Evolutionary conservation across 2,113 vertebrate species (phyloP), one percentile per base, ranked within the genome.

Genomic region (Anser cygnoides): DNA sequence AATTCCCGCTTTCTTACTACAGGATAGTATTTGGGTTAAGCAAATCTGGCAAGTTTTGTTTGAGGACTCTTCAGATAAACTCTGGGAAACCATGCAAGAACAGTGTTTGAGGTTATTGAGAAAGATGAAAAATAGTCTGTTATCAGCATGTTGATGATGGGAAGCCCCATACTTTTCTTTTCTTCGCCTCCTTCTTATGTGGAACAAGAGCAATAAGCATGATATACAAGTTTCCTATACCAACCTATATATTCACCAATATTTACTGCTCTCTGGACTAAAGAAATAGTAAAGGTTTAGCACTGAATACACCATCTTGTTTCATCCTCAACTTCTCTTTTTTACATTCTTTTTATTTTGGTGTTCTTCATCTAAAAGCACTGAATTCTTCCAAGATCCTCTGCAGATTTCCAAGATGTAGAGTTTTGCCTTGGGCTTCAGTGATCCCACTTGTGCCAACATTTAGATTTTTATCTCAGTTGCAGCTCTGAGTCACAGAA

Each of bases 401-500:
- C 54, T 65, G 58, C 70, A 87, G 93, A 84, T 78, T 93, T 94
- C 80, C 66, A 76, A 75, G 80, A 73, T 1, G 2, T 9, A 50
- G 49, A 70, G 58, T 82, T 94, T 87, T 87, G 29, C 63, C 89
- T 79, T 79, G 76, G 55, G 74, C 58, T 96, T 92, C 66, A 59
- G 31, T 73, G 73, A 84, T 92, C 54, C 62, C 76, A 87, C 70
- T 84, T 91, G 54, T 85, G 81, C 78, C 89, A 93, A 35, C 21
- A 8, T 84, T 96, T 92, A 87, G 39, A 76, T 92, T 95, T 94
- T 95, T 92, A 70, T 90, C 93, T 93, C 58, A 72, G 39, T 82
- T 89, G 70, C 35, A 91, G 29, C 21, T 91, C 87, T 95, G 95
- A 95, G 90, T 95, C 93, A 95, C 44, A 87, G 77, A 91, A 73